Percentiles rank a stretch among this genome's conserved stretches.
These are phyloP conservation scores for Ophonus ardosiacus DNA, from an alignment of 2,888 invertebrate genomes.

Conservation along the genomic window DNA sequence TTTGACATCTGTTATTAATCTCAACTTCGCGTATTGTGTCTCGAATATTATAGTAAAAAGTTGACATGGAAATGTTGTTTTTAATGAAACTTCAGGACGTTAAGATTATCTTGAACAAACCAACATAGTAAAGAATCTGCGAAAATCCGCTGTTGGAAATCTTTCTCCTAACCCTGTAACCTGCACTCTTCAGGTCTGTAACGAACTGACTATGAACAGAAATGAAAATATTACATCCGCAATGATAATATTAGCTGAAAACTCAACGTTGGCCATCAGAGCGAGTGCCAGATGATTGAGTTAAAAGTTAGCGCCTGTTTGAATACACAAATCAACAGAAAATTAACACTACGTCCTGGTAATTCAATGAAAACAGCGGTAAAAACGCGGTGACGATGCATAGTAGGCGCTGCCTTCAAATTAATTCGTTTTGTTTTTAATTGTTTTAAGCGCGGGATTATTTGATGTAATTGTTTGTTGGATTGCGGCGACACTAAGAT, in stretches of 20 bases:
- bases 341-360: constrained; percentile 72
- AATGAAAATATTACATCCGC: constrained; percentile 61
- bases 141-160: neutral
- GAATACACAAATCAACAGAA: constrained; percentile 73
- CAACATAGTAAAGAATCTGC: neutral
- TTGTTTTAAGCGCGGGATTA: constrained; percentile 45
- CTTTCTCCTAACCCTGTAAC: neutral
- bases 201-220: neutral
- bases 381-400: constrained; percentile 64
- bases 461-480: constrained; percentile 16
- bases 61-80: no score
- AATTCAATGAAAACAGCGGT: constrained; percentile 71
- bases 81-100: neutral
- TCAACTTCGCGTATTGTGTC: no score
- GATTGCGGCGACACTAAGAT: neutral
- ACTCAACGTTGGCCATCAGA: constrained; percentile 64
- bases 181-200: neutral
- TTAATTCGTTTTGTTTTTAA: constrained; percentile 37
- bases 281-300: constrained; percentile 70
- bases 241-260: constrained; percentile 68
- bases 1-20: no score
- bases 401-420: constrained; percentile 26
- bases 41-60: no score
- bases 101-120: neutral
- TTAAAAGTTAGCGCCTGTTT: constrained; percentile 72